A percentile compares a stretch with the other conserved stretches of the same genome.
These are phyloP conservation scores for Gryllus bimaculatus DNA, from an alignment of 1,140 invertebrate species.

Conservation along the genomic window DNA sequence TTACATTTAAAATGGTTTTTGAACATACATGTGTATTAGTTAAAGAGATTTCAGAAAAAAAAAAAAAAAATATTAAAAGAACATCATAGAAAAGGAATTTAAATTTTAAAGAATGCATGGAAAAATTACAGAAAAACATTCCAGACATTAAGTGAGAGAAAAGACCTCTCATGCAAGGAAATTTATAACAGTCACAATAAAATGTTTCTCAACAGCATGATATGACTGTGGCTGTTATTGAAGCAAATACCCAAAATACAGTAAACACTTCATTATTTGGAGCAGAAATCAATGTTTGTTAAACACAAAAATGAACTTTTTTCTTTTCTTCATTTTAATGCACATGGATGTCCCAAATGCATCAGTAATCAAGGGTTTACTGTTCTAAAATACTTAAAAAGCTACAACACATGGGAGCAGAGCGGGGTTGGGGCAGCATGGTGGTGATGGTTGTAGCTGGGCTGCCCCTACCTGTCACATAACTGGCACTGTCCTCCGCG, in stretches of 20 bases:
- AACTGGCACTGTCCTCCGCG: slow-evolving; percentile 69
- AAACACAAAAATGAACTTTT: no score
- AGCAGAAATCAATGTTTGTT: no score
- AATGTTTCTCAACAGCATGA: background rate
- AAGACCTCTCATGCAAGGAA: background rate
- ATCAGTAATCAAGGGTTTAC: background rate
- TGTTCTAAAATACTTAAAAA: background rate
- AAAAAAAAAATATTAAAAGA: background rate
- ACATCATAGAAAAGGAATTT: background rate
- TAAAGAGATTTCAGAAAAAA: background rate
- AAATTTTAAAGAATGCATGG: background rate
- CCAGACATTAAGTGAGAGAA: background rate
- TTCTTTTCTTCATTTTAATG: no score
- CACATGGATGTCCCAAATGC: no score
- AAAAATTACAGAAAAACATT: background rate
- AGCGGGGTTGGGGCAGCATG: background rate
- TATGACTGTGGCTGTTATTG: background rate
- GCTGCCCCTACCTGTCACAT: slow-evolving; percentile 68
- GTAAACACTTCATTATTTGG: background rate
- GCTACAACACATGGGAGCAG: background rate
- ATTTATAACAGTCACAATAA: background rate
- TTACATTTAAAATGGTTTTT: background rate
- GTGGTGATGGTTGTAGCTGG: slow-evolving; percentile 7
- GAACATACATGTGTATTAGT: background rate
- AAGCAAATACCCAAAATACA: background rate